Evolutionary conservation across 2,888 invertebrate species (phyloP).

Genomic region (Girardia tigrina): DNA sequence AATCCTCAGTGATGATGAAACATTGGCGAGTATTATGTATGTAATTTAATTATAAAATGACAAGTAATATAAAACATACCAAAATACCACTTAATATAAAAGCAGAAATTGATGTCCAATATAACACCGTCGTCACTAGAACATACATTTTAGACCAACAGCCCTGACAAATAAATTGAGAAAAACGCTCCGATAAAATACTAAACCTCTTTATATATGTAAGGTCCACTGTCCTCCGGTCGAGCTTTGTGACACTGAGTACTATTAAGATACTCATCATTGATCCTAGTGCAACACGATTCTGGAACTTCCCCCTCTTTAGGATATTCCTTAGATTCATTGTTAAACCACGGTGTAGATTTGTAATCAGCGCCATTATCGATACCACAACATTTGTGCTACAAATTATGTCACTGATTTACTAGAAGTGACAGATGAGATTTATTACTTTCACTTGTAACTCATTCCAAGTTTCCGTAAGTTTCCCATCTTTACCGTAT

Average conservation of each 20-base stretch:
- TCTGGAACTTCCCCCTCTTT: not conserved
- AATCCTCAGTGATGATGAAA: too few species aligned
- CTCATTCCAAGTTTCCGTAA: not conserved
- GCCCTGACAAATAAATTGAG: not conserved
- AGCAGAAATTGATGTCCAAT: not conserved
- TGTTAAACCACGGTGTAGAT: not conserved
- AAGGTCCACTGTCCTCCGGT: not conserved
- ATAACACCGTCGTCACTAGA: not conserved
- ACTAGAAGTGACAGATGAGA: not conserved
- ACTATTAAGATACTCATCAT: not conserved
- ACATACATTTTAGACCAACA: not conserved
- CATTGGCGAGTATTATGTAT: too few species aligned
- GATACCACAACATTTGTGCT: not conserved
- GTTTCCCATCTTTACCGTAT: not conserved
- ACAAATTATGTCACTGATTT: not conserved
- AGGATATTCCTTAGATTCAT: not conserved
- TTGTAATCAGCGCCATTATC: not conserved
- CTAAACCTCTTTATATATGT: not conserved
- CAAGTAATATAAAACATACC: not conserved
- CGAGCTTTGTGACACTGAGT: not conserved
- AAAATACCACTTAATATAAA: not conserved
- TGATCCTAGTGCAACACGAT: not conserved
- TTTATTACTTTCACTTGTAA: not conserved
- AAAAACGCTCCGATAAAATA: not conserved
- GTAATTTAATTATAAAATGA: not conserved